A percentile compares a stretch with the other conserved stretches of the same genome.
Evolutionary conservation across 2,113 vertebrate species (phyloP).

Genomic region (Calidris pugnax): DNA sequence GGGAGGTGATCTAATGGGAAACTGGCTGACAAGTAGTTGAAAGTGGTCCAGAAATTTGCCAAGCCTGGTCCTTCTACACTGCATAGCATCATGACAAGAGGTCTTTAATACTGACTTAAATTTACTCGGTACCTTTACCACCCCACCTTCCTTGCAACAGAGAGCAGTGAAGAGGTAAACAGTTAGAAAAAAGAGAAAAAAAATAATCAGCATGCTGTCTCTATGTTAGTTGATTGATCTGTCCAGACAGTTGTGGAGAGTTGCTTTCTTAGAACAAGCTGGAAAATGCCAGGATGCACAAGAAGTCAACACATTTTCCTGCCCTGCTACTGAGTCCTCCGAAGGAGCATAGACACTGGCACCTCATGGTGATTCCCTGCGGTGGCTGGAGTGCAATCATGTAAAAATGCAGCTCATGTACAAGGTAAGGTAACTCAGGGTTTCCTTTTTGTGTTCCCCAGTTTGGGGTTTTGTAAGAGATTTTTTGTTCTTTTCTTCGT

Average conservation of each 20-base stretch:
- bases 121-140: not conserved
- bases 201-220: not conserved
- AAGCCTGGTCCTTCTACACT: not conserved
- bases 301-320: not conserved
- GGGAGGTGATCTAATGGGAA: not conserved
- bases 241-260: not conserved
- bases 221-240: not conserved
- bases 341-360: accelerated
- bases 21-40: not conserved
- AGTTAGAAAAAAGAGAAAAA: not conserved
- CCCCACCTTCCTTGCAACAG: not conserved
- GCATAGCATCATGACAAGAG: not conserved
- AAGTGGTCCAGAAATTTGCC: not conserved
- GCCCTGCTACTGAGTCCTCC: not conserved
- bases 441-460: not conserved
- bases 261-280: not conserved
- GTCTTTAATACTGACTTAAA: not conserved
- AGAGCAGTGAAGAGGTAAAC: not conserved
- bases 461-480: not conserved
- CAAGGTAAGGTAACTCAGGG: not conserved
- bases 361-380: accelerated
- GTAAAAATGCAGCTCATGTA: accelerated
- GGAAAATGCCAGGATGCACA: not conserved
- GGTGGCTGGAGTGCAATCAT: not conserved
- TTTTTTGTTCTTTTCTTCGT: not conserved